Conservation (phyloP, 2,888 invertebrate species). For the Molorchus minor region DNA sequence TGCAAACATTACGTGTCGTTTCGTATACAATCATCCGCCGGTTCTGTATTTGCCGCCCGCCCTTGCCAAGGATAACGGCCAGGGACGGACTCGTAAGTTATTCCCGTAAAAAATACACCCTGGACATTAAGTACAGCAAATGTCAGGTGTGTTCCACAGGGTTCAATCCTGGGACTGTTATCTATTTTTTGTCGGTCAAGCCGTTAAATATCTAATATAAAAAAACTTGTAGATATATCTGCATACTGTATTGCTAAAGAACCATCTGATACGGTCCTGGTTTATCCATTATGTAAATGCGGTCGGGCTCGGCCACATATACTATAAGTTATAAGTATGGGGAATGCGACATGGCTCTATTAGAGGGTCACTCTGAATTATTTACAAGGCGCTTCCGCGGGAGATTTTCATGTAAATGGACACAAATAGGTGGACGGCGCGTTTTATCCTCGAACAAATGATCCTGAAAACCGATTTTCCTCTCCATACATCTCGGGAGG, state of each 20-base stretch:
- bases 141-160: no score
- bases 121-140: no score
- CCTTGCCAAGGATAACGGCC: conserved; percentile 17
- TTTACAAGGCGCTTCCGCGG: conserved; percentile 60
- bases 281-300: conserved; percentile 52
- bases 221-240: no score
- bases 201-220: no score
- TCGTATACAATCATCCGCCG: conserved; percentile 34
- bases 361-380: conserved; percentile 62
- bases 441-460: conserved; percentile 52
- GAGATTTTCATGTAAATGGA: conserved; percentile 52
- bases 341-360: conserved; percentile 55
- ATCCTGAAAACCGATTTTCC: conserved; percentile 45
- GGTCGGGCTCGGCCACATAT: conserved; percentile 46
- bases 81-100: conserved; percentile 27
- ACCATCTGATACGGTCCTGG: conserved; percentile 33
- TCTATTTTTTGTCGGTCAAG: no score
- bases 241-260: no score
- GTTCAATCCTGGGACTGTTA: no score
- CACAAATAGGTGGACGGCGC: conserved; percentile 52
- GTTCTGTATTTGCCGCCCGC: conserved; percentile 14
- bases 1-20: conserved; percentile 51
- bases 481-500: conserved; percentile 30
- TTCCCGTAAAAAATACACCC: background rate
- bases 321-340: conserved; percentile 60